Percentiles rank a stretch among this genome's conserved stretches.
phyloP scores from a whole-genome alignment of 2,888 invertebrate species.

The Thecocarcelia acutangulata region DNA sequence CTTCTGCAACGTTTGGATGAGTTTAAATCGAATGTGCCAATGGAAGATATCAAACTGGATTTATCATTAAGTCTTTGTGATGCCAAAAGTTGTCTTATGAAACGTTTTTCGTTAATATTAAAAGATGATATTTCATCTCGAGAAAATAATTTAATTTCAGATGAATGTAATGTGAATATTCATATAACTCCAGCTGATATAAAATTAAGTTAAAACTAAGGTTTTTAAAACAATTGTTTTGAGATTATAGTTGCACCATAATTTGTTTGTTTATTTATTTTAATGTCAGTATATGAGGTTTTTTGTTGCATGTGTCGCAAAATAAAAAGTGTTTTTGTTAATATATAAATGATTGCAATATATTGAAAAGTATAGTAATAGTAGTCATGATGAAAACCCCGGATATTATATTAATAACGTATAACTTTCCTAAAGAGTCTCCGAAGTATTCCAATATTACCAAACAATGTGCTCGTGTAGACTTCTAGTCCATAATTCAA shows the following conservation, averaged over 20 bases:
- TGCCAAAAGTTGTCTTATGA: slow-evolving; percentile 74
- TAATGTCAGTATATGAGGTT: neutral
- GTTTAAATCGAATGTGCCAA: slow-evolving; percentile 27
- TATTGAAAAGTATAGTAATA: too few relatives aligned
- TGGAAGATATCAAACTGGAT: slow-evolving; percentile 71
- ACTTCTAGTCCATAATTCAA: too few relatives aligned
- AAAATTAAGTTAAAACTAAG: slow-evolving; percentile 39
- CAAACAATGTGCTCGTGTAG: too few relatives aligned
- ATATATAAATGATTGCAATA: too few relatives aligned
- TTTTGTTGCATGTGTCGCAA: too few relatives aligned
- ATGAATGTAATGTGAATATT: slow-evolving; percentile 68
- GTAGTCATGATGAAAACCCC: too few relatives aligned
- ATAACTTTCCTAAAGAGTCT: too few relatives aligned
- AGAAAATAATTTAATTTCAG: neutral
- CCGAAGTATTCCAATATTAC: too few relatives aligned
- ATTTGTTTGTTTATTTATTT: slow-evolving; percentile 4
- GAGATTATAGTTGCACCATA: slow-evolving; percentile 15
- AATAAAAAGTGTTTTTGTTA: too few relatives aligned
- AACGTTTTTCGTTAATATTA: slow-evolving; percentile 73
- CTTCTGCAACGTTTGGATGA: slow-evolving; percentile 63
- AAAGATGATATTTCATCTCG: slow-evolving; percentile 42
- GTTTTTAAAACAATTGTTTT: neutral
- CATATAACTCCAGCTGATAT: slow-evolving; percentile 65
- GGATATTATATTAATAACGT: too few relatives aligned
- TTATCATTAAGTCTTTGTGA: slow-evolving; percentile 75